Conservation (phyloP, 2,797 vertebrate genomes). For the Poecilia wingei region DNA sequence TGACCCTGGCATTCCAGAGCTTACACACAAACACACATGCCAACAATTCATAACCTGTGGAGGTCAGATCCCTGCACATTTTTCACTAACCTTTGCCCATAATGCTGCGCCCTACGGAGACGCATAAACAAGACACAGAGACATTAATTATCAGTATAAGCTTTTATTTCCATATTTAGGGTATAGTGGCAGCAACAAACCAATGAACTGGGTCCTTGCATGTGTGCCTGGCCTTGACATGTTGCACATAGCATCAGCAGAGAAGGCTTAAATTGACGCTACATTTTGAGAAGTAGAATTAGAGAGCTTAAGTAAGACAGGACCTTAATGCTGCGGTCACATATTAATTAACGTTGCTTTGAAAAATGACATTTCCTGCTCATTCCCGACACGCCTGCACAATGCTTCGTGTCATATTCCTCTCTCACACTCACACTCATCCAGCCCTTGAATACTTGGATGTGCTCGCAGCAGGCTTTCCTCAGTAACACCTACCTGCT, state of each 20-base stretch:
- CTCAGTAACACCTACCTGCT: constrained; percentile 66
- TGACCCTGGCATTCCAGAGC: constrained; percentile 80
- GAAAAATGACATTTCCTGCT: constrained; percentile 68
- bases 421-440: constrained; percentile 26
- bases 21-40: constrained; percentile 21
- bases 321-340: constrained; percentile 62
- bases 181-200: constrained; percentile 6
- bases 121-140: constrained; percentile 22
- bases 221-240: constrained; percentile 29
- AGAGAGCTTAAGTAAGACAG: constrained; percentile 64
- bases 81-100: constrained; percentile 56
- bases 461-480: constrained; percentile 52
- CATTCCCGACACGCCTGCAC: constrained; percentile 36
- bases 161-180: constrained; percentile 45
- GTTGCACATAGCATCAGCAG: constrained; percentile 30
- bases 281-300: constrained; percentile 60
- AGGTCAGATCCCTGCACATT: constrained; percentile 66
- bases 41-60: constrained; percentile 57
- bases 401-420: constrained; percentile 36
- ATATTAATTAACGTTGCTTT: constrained; percentile 69
- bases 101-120: constrained; percentile 35
- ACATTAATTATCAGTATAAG: constrained; percentile 2
- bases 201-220: constrained; percentile 18
- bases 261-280: constrained; percentile 63
- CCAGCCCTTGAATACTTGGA: constrained; percentile 32